A percentile compares a stretch with the other conserved stretches of the same genome.
Evolutionary conservation across 1,140 invertebrate genomes (phyloP).

Genomic region (Danaus melanippus): DNA sequence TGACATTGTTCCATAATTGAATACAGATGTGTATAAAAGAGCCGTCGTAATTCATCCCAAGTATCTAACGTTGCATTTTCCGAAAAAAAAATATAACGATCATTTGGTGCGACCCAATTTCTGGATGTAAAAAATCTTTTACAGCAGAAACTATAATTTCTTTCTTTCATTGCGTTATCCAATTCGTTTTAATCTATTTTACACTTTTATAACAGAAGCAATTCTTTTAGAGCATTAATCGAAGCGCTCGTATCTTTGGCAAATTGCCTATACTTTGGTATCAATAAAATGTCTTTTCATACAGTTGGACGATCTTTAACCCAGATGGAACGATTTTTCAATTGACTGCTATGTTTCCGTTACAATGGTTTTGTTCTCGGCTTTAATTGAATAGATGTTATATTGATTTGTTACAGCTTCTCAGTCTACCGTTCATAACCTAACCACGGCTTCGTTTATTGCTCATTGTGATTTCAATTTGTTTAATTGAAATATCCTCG

Average conservation of each 20-base stretch:
- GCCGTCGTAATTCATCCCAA: no score
- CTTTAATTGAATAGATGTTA: not conserved
- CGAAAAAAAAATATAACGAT: no score
- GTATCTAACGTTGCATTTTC: no score
- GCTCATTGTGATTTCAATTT: no score
- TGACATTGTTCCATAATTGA: no score
- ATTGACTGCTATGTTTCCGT: conserved; percentile 17
- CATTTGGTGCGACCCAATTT: conserved; percentile 11
- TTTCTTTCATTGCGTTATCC: conserved; percentile 13
- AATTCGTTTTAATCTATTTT: conserved; percentile 16
- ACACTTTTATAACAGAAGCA: conserved; percentile 16
- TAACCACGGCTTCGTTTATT: no score
- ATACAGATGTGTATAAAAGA: no score
- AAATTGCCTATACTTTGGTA: conserved; percentile 18
- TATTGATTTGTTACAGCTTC: conserved; percentile 1
- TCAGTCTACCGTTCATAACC: not conserved
- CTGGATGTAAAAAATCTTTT: conserved; percentile 11
- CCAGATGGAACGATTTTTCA: conserved; percentile 17
- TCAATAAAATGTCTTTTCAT: conserved; percentile 10
- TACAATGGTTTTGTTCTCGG: conserved; percentile 5
- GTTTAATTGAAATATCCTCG: no score
- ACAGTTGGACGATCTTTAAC: conserved; percentile 10
- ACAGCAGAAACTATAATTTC: conserved; percentile 14
- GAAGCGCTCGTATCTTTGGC: conserved; percentile 18
- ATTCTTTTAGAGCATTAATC: conserved; percentile 16